Percentiles rank a stretch among this genome's conserved stretches.
These are phyloP conservation scores for Enteromius argenteus DNA, from an alignment of 2,797 vertebrate species.

Conservation along the genomic window DNA sequence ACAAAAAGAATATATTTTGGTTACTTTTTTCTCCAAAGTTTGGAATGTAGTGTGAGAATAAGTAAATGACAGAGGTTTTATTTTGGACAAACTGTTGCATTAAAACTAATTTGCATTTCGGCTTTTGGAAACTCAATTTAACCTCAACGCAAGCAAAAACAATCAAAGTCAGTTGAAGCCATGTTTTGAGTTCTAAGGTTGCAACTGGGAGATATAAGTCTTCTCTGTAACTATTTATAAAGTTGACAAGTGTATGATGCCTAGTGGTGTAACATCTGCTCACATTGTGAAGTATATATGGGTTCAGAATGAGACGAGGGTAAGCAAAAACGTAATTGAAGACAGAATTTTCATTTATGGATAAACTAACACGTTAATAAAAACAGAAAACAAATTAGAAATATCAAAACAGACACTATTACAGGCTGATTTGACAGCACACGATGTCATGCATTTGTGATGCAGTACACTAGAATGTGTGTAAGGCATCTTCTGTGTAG, in stretches of 20 bases:
- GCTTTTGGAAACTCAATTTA: not conserved
- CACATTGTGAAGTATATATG: not conserved
- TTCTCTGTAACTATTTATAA: not conserved
- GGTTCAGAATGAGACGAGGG: not conserved
- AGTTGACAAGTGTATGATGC: not conserved
- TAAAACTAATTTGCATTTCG: not conserved
- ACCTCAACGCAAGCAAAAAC: too few relatives aligned
- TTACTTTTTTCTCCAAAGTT: not conserved
- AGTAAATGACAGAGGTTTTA: not conserved
- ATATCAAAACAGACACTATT: not conserved
- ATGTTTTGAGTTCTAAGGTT: not conserved
- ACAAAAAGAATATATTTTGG: not conserved
- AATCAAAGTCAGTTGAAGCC: not conserved
- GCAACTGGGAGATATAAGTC: not conserved
- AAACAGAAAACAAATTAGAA: not conserved
- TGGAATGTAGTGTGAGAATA: not conserved
- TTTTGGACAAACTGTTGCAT: not conserved
- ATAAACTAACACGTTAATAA: not conserved
- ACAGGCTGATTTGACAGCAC: not conserved
- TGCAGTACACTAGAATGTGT: slow-evolving; percentile 13
- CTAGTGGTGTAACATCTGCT: not conserved
- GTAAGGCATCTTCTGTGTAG: slow-evolving; percentile 19
- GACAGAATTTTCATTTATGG: not conserved
- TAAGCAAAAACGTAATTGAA: not conserved
- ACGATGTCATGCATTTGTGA: slow-evolving; percentile 7